Evolutionary conservation across 2,113 vertebrate species (phyloP).

Genomic region (Talpa occidentalis): DNA sequence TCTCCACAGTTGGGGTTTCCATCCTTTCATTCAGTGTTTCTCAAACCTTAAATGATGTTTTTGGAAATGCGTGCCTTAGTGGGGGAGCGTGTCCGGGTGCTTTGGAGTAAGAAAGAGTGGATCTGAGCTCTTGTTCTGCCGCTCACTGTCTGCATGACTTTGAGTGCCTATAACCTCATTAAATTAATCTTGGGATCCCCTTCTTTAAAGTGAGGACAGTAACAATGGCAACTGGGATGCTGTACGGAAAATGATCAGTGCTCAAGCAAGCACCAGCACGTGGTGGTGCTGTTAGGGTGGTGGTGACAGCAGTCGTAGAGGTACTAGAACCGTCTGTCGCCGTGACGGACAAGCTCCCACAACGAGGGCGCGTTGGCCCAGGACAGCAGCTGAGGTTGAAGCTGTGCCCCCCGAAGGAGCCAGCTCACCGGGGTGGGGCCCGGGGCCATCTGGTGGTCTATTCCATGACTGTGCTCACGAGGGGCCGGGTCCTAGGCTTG

Average conservation of each 20-base stretch:
- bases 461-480: neutral
- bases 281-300: neutral
- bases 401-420: neutral
- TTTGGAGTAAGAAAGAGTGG: neutral
- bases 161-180: neutral
- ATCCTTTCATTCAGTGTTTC: neutral
- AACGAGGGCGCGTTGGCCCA: neutral
- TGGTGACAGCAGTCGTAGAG: neutral
- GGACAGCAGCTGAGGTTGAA: neutral
- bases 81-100: neutral
- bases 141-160: neutral
- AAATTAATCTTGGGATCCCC: neutral
- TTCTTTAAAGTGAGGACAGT: neutral
- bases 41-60: neutral
- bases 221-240: neutral
- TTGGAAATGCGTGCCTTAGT: neutral
- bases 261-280: no score
- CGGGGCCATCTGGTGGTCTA: neutral
- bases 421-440: neutral
- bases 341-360: neutral
- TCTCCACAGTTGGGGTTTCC: neutral
- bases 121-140: neutral
- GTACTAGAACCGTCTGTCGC: neutral
- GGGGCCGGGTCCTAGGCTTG: neutral
- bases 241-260: neutral